Conservation (phyloP, 2,113 vertebrate species). For the Tachysurus vachellii region DNA sequence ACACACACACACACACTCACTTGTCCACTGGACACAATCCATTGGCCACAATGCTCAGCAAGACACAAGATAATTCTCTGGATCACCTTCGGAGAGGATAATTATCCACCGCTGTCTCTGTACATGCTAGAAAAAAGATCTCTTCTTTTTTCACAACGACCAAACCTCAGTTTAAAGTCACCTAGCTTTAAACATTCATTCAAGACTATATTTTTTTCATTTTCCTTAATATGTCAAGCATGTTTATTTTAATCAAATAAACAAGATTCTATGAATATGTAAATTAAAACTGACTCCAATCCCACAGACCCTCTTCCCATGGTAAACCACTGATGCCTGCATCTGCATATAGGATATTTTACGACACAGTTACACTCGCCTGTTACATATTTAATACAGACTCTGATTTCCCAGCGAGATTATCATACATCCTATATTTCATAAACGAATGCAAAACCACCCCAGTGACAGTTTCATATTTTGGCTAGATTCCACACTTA, state of each 20-base stretch:
- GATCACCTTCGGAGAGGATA: conserved; percentile 54
- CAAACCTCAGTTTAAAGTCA: conserved; percentile 19
- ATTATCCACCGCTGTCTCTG: conserved; percentile 49
- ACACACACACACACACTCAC: conserved; percentile 36
- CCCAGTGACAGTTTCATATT: neutral
- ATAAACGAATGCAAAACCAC: neutral
- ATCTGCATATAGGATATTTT: conserved; percentile 19
- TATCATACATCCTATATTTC: neutral
- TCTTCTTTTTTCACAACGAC: neutral
- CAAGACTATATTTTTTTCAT: no score
- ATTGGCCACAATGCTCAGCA: conserved; percentile 47
- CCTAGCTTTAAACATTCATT: neutral
- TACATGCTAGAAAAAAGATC: conserved; percentile 26
- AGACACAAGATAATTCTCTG: conserved; percentile 47
- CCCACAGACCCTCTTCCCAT: neutral
- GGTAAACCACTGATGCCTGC: neutral
- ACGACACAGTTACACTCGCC: neutral
- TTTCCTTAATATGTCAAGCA: neutral
- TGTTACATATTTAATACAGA: conserved; percentile 23
- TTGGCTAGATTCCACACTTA: neutral
- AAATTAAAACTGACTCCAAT: neutral
- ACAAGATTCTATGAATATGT: conserved; percentile 19
- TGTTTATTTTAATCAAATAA: conserved; percentile 1
- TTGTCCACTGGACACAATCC: conserved; percentile 52
- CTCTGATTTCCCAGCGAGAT: neutral